These are phyloP conservation scores for Eumerus sabulonum DNA, from an alignment of 2,888 invertebrate genomes.

Conservation along the genomic window DNA sequence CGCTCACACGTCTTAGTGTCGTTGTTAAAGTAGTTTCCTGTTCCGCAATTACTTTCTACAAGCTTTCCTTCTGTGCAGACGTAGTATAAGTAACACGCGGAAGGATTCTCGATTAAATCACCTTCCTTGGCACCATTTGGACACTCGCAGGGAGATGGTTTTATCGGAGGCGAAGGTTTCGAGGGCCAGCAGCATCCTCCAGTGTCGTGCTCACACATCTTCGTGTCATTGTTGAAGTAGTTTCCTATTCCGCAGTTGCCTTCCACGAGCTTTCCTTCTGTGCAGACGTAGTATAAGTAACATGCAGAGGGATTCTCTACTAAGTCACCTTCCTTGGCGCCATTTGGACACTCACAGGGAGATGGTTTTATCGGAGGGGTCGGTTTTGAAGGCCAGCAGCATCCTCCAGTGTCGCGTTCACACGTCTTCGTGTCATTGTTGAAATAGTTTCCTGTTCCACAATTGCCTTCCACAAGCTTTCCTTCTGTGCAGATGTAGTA, in stretches of 20 bases:
- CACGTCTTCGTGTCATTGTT: neutral
- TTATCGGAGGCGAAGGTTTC: constrained; percentile 27
- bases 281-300: neutral
- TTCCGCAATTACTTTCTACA: constrained; percentile 55
- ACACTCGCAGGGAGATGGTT: constrained; percentile 6
- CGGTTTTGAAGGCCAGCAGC: constrained; percentile 40
- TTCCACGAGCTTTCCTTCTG: constrained; percentile 35
- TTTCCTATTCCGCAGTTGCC: constrained; percentile 42
- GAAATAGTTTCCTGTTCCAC: constrained; percentile 48
- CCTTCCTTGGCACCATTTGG: constrained; percentile 22
- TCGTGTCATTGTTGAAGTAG: constrained; percentile 18
- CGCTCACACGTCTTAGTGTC: constrained; percentile 42
- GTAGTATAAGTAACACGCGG: constrained; percentile 17
- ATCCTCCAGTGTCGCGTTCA: constrained; percentile 27
- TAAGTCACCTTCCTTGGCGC: constrained; percentile 13
- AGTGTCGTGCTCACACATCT: constrained; percentile 16
- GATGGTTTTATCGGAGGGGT: constrained; percentile 22
- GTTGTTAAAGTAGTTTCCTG: constrained; percentile 65
- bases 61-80: constrained; percentile 59
- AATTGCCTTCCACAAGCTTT: constrained; percentile 23
- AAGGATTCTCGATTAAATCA: neutral
- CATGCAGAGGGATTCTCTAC: constrained; percentile 2
- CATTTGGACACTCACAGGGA: constrained; percentile 22
- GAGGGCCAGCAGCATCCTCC: constrained; percentile 45
- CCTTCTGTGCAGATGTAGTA: constrained; percentile 49